These are phyloP conservation scores for Rhamphomyia laevipes DNA, from an alignment of 2,888 invertebrate genomes.

Conservation along the genomic window DNA sequence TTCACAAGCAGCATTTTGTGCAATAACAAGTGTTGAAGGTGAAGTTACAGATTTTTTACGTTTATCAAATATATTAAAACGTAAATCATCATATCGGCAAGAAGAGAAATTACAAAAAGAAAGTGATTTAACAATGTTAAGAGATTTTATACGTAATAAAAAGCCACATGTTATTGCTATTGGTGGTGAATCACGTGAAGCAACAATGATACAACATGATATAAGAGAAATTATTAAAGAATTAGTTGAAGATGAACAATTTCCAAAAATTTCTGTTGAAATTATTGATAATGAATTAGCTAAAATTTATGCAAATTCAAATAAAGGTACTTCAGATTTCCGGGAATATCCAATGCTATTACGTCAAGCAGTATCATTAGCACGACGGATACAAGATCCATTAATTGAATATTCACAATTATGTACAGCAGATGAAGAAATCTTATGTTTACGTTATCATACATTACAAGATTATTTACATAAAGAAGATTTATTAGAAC, in stretches of 20 bases:
- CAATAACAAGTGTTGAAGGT: conserved; percentile 77
- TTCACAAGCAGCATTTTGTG: conserved; percentile 76
- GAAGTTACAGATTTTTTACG: conserved; percentile 86
- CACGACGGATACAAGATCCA: conserved; percentile 88
- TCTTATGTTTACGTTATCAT: conserved; percentile 87
- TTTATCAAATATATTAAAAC: conserved; percentile 72
- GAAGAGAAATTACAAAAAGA: conserved; percentile 56
- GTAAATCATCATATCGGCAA: conserved; percentile 59
- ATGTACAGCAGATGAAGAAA: conserved; percentile 93
- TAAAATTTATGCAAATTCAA: conserved; percentile 83
- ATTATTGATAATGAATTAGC: conserved; percentile 90
- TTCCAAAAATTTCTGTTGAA: conserved; percentile 77
- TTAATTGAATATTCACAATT: conserved; percentile 91
- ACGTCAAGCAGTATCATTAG: conserved; percentile 87
- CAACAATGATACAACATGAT: conserved; percentile 68
- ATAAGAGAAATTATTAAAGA: conserved; percentile 61
- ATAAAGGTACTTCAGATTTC: conserved; percentile 71
- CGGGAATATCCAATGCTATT: conserved; percentile 85
- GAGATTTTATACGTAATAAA: conserved; percentile 75
- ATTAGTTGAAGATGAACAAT: conserved; percentile 72
- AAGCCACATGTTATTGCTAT: conserved; percentile 90
- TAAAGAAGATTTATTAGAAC: conserved; percentile 77
- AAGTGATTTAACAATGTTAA: conserved; percentile 54
- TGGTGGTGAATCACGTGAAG: conserved; percentile 84
- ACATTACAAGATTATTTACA: conserved; percentile 67